These are phyloP conservation scores for Mythimna ferrago DNA, from an alignment of 2,888 invertebrate genomes.

Conservation along the genomic window DNA sequence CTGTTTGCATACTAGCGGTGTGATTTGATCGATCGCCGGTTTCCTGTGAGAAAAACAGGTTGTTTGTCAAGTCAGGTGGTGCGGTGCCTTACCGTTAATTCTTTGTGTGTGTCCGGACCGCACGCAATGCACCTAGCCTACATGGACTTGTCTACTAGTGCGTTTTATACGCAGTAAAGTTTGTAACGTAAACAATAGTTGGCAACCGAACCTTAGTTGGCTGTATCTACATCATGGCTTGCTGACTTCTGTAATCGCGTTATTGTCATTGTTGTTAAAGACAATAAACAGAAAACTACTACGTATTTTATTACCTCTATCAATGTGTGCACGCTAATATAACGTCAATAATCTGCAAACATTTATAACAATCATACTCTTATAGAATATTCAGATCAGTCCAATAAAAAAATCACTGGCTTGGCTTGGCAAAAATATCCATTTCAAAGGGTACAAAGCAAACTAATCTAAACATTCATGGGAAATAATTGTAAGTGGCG, in stretches of 20 bases:
- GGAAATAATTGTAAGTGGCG: slow-evolving; percentile 34
- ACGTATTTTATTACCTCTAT: background rate
- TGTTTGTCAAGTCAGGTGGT: slow-evolving; percentile 85
- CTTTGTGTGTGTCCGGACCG: slow-evolving; percentile 76
- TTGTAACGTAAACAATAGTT: slow-evolving; percentile 49
- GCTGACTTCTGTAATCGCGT: slow-evolving; percentile 17
- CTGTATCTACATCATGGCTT: slow-evolving; percentile 29
- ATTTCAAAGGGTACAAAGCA: background rate
- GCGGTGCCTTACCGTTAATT: slow-evolving; percentile 81
- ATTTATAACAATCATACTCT: background rate
- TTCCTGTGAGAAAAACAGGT: slow-evolving; percentile 87
- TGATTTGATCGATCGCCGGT: slow-evolving; percentile 86
- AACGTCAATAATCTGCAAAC: background rate
- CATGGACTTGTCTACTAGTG: slow-evolving; percentile 62
- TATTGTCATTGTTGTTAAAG: slow-evolving; percentile 2
- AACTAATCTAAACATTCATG: slow-evolving; percentile 26
- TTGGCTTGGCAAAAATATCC: slow-evolving; percentile 1
- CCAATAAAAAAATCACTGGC: background rate
- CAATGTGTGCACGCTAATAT: background rate
- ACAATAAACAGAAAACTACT: background rate
- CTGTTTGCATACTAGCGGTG: slow-evolving; percentile 85
- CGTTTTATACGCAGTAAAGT: slow-evolving; percentile 51
- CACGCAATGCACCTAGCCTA: slow-evolving; percentile 68
- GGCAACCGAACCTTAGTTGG: slow-evolving; percentile 42
- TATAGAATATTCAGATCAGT: background rate